phyloP scores from a whole-genome alignment of 1,140 invertebrate genomes.

The Musca vetustissima region DNA sequence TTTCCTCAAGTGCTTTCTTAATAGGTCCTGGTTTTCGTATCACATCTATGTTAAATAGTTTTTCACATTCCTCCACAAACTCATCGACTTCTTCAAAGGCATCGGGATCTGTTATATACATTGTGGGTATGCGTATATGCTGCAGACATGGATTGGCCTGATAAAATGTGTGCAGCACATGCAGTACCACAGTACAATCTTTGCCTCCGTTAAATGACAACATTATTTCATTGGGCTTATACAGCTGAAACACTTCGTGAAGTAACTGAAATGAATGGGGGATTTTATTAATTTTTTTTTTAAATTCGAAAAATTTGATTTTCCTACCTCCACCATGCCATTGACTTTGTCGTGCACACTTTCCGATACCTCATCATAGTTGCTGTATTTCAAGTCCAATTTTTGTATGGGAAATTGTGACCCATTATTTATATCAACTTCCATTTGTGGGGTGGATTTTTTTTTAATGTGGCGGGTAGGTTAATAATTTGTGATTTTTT shows the following conservation, averaged over 20 bases:
- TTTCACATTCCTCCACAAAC: conserved; percentile 73
- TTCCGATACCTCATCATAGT: background rate
- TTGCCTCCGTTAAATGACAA: conserved; percentile 97
- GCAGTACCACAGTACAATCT: conserved; percentile 90
- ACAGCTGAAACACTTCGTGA: conserved; percentile 60
- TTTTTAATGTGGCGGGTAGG: too few relatives aligned
- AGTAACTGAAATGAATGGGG: conserved; percentile 45
- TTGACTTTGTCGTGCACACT: conserved; percentile 1
- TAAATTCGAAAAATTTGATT: background rate
- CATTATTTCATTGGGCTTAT: conserved; percentile 72
- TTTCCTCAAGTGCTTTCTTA: conserved; percentile 66
- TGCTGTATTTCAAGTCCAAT: background rate
- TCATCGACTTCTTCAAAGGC: conserved; percentile 84
- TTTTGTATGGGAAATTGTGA: background rate
- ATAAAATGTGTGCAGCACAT: conserved; percentile 60
- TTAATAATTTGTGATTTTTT: too few relatives aligned
- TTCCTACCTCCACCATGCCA: background rate
- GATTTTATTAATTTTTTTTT: background rate
- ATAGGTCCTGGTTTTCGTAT: conserved; percentile 71
- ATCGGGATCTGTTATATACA: conserved; percentile 75
- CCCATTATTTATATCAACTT: background rate
- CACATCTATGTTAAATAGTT: conserved; percentile 74
- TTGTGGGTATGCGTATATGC: conserved; percentile 60
- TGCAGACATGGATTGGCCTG: conserved; percentile 29
- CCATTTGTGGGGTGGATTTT: background rate